Percentiles rank a stretch among this genome's conserved stretches.
Evolutionary conservation across 1,140 invertebrate genomes (phyloP).

Genomic region (Euborellia annulipes): DNA sequence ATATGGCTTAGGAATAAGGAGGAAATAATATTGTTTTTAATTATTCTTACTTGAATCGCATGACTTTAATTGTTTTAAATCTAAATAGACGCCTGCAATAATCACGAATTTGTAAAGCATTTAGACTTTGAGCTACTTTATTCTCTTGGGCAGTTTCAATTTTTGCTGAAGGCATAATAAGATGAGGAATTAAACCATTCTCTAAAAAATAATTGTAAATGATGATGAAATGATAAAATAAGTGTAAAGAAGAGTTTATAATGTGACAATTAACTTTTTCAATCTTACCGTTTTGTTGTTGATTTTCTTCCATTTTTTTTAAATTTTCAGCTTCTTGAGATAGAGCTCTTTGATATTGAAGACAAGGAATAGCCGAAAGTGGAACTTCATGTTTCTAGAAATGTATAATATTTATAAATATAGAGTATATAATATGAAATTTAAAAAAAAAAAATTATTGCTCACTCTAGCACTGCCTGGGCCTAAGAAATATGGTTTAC

Average conservation of each 20-base stretch:
- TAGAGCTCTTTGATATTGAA: conserved; percentile 71
- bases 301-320: conserved; percentile 12
- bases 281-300: too few species aligned
- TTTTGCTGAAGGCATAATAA: conserved; percentile 22
- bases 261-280: background rate
- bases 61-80: conserved; percentile 73
- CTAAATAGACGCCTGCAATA: conserved; percentile 78
- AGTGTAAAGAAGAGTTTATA: too few species aligned
- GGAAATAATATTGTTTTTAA: too few species aligned
- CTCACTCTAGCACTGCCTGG: conserved; percentile 75
- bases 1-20: too few species aligned
- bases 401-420: too few species aligned
- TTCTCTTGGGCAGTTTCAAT: conserved; percentile 62
- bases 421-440: background rate
- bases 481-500: conserved; percentile 89
- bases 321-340: conserved; percentile 47
- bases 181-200: background rate
- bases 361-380: conserved; percentile 82
- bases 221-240: too few species aligned
- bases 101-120: conserved; percentile 52
- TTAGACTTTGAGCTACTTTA: conserved; percentile 61
- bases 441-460: conserved; percentile 4
- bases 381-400: conserved; percentile 79
- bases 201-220: background rate
- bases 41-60: conserved; percentile 68